phyloP scores from a whole-genome alignment of 2,797 vertebrate genomes.

The Neosalanx taihuensis region DNA sequence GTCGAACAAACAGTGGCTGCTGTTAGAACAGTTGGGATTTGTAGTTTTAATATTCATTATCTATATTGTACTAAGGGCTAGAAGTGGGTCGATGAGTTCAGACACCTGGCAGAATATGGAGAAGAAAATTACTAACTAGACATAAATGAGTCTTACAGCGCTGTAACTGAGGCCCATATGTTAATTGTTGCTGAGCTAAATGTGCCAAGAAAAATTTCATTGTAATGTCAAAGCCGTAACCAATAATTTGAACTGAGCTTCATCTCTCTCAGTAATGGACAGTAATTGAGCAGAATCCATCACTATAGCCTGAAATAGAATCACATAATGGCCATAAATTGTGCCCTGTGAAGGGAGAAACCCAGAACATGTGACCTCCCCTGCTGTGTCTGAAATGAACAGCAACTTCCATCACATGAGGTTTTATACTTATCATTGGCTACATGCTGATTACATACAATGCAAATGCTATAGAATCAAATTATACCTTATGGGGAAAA shows the following conservation, averaged over 20 bases:
- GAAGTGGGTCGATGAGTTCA: background rate
- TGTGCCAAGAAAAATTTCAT: slow-evolving; percentile 64
- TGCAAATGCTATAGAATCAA: slow-evolving; percentile 53
- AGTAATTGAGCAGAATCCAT: slow-evolving; percentile 94
- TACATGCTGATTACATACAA: slow-evolving; percentile 73
- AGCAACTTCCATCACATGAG: slow-evolving; percentile 56
- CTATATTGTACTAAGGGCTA: background rate
- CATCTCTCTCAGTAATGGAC: slow-evolving; percentile 90
- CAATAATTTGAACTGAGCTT: slow-evolving; percentile 74
- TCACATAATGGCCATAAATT: slow-evolving; percentile 80
- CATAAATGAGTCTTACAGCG: slow-evolving; percentile 5
- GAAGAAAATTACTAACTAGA: background rate
- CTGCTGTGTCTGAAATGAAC: slow-evolving; percentile 67
- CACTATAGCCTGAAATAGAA: slow-evolving; percentile 80
- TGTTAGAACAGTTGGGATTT: slow-evolving; percentile 11
- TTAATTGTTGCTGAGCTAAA: slow-evolving; percentile 47
- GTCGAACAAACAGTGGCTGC: slow-evolving; percentile 33
- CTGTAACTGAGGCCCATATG: slow-evolving; percentile 32
- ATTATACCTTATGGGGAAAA: slow-evolving; percentile 60
- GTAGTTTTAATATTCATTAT: slow-evolving; percentile 8
- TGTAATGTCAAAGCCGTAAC: slow-evolving; percentile 68
- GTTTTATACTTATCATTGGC: slow-evolving; percentile 59
- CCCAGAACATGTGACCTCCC: slow-evolving; percentile 58
- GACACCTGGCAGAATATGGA: background rate
- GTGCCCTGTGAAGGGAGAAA: slow-evolving; percentile 74